Percentiles rank a stretch among this genome's conserved stretches.
These are phyloP conservation scores for Calyptommatus sinebrachiatus DNA, from an alignment of 2,113 vertebrate species.

Conservation along the genomic window DNA sequence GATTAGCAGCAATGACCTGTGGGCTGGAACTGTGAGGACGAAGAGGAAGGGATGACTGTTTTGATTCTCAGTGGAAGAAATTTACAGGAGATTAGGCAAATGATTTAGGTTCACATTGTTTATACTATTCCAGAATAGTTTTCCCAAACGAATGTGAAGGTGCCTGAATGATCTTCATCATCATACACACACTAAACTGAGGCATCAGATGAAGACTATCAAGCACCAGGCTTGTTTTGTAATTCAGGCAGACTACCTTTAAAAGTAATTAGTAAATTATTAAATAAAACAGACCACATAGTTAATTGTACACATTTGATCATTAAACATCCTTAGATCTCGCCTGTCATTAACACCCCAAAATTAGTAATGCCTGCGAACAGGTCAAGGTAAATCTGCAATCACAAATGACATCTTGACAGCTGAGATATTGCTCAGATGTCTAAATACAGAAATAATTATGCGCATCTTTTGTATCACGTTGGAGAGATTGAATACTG, in stretches of 20 bases:
- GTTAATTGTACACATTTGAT: conserved; percentile 11
- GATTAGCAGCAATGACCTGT: no score
- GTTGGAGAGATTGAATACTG: conserved; percentile 2
- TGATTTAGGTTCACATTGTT: neutral
- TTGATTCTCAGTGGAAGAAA: no score
- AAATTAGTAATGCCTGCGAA: conserved; percentile 34
- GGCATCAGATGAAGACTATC: neutral
- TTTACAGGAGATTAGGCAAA: neutral
- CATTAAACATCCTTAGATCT: conserved; percentile 5
- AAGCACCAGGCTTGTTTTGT: neutral
- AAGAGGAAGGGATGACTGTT: no score
- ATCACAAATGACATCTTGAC: conserved; percentile 6
- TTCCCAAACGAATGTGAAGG: neutral
- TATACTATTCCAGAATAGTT: neutral
- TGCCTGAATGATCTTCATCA: neutral
- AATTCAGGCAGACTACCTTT: neutral
- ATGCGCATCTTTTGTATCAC: conserved; percentile 22
- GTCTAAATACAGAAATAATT: conserved; percentile 37
- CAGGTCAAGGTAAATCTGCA: conserved; percentile 7
- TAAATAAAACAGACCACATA: neutral
- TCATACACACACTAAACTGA: no score
- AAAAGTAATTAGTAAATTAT: neutral
- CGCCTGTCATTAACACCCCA: conserved; percentile 7
- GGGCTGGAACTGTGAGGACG: no score
- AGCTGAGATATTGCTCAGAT: conserved; percentile 37